Percentiles rank a stretch among this genome's conserved stretches.
phyloP scores from a whole-genome alignment of 1,140 invertebrate genomes.

The Bombus pyrosoma region DNA sequence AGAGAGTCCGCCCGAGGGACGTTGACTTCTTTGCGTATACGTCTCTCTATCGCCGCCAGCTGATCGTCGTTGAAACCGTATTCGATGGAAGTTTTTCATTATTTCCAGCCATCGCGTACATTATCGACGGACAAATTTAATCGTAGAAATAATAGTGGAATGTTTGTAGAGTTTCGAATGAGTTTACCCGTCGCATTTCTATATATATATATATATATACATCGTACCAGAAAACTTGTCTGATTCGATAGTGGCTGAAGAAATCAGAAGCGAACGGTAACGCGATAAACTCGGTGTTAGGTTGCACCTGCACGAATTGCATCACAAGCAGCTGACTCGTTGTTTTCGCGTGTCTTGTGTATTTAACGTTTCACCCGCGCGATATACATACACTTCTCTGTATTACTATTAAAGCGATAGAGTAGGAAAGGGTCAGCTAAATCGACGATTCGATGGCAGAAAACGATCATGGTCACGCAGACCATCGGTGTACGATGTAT shows the following conservation, averaged over 20 bases:
- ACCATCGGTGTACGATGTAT: neutral
- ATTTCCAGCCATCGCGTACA: neutral
- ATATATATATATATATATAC: too few species aligned
- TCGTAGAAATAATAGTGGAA: neutral
- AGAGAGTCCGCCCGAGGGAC: slow-evolving; percentile 11
- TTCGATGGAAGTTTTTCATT: neutral
- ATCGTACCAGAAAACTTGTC: neutral
- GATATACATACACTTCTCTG: neutral
- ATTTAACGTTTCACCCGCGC: slow-evolving; percentile 11
- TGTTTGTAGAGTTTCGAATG: too few species aligned
- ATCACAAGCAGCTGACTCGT: slow-evolving; percentile 35
- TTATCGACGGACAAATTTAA: neutral
- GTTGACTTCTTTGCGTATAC: slow-evolving; percentile 52
- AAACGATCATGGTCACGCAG: slow-evolving; percentile 16
- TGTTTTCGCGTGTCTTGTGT: slow-evolving; percentile 19
- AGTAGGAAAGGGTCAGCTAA: slow-evolving; percentile 2
- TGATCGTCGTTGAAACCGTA: neutral
- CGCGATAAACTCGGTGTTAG: slow-evolving; percentile 14
- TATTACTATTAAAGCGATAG: slow-evolving; percentile 3
- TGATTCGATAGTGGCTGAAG: neutral
- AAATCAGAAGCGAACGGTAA: slow-evolving; percentile 26
- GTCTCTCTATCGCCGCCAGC: neutral
- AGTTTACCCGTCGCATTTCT: neutral
- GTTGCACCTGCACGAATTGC: slow-evolving; percentile 49
- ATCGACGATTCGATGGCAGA: slow-evolving; percentile 8